Evolutionary conservation across 2,797 vertebrate species (phyloP).

Genomic region (Paedocypris micromegethes): DNA sequence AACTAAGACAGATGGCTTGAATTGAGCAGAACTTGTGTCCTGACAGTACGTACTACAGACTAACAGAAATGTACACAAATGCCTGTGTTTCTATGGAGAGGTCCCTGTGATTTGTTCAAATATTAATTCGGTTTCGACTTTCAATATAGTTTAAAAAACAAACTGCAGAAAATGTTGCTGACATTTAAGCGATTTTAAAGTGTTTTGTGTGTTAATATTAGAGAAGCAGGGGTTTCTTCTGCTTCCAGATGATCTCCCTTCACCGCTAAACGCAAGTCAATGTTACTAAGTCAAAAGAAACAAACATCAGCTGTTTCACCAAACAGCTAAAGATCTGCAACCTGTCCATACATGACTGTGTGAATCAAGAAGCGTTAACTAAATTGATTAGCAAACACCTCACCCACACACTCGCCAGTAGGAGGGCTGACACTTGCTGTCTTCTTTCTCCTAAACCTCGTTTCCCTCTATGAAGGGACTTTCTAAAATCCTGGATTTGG

Average conservation of each 20-base stretch:
- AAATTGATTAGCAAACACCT: slow-evolving; percentile 74
- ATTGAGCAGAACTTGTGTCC: slow-evolving; percentile 36
- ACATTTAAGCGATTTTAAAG: too few species aligned
- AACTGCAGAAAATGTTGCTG: too few species aligned
- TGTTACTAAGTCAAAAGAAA: slow-evolving; percentile 36
- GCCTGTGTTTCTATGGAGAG: slow-evolving; percentile 45
- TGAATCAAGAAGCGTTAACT: slow-evolving; percentile 63
- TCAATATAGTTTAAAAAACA: slow-evolving; percentile 10
- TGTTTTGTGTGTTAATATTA: too few species aligned
- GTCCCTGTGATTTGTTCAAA: slow-evolving; percentile 31
- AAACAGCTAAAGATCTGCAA: slow-evolving; percentile 52
- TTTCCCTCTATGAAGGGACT: slow-evolving; percentile 42
- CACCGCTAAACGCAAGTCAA: slow-evolving; percentile 18
- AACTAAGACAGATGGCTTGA: slow-evolving; percentile 37
- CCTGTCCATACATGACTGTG: slow-evolving; percentile 51
- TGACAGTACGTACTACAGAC: slow-evolving; percentile 35
- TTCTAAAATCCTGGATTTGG: not conserved
- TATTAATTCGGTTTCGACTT: slow-evolving; percentile 35
- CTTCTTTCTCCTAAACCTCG: slow-evolving; percentile 40
- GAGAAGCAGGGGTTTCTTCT: too few species aligned
- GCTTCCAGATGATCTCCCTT: not conserved
- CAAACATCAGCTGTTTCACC: slow-evolving; percentile 56
- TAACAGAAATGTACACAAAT: slow-evolving; percentile 29
- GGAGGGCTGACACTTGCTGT: slow-evolving; percentile 44
- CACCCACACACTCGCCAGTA: slow-evolving; percentile 69